phyloP scores from a whole-genome alignment of 2,797 vertebrate genomes.

The Trematomus bernacchii region DNA sequence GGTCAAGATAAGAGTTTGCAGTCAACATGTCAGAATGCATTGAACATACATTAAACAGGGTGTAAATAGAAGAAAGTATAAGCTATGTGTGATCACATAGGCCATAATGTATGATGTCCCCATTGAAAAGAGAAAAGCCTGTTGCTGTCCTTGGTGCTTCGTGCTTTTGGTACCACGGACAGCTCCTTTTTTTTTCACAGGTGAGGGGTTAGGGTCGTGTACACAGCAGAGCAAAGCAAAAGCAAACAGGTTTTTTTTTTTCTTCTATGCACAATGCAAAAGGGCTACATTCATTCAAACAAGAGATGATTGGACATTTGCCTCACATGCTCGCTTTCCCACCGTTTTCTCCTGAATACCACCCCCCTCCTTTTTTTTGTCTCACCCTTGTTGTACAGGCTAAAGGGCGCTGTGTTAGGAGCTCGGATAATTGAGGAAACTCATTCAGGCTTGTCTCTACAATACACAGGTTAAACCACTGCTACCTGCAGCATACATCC shows the following conservation, averaged over 20 bases:
- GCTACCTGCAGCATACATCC: conserved; percentile 32
- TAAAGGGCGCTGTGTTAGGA: conserved; percentile 29
- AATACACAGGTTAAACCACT: conserved; percentile 13
- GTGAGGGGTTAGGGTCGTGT: conserved; percentile 49
- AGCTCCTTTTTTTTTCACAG: conserved; percentile 68
- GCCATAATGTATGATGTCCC: background rate
- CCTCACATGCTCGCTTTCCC: conserved; percentile 71
- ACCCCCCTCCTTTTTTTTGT: background rate
- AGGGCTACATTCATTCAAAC: conserved; percentile 50
- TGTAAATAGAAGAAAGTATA: background rate
- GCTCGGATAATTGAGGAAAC: conserved; percentile 30
- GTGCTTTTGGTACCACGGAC: conserved; percentile 77
- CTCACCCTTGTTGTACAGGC: conserved; percentile 17
- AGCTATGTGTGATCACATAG: background rate
- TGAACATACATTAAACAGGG: conserved; percentile 12
- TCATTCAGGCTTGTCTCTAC: conserved; percentile 27
- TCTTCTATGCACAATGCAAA: conserved; percentile 34
- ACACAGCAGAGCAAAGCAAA: conserved; percentile 27
- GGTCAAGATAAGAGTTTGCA: conserved; percentile 1
- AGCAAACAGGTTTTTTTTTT: conserved; percentile 41
- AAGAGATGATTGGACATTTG: conserved; percentile 31
- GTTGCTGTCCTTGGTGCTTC: conserved; percentile 67
- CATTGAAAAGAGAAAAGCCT: conserved; percentile 26
- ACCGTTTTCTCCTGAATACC: conserved; percentile 30
- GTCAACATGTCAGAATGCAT: background rate